A percentile compares a stretch with the other conserved stretches of the same genome.
Evolutionary conservation across 2,113 vertebrate species (phyloP).

Genomic region (Vidua macroura): DNA sequence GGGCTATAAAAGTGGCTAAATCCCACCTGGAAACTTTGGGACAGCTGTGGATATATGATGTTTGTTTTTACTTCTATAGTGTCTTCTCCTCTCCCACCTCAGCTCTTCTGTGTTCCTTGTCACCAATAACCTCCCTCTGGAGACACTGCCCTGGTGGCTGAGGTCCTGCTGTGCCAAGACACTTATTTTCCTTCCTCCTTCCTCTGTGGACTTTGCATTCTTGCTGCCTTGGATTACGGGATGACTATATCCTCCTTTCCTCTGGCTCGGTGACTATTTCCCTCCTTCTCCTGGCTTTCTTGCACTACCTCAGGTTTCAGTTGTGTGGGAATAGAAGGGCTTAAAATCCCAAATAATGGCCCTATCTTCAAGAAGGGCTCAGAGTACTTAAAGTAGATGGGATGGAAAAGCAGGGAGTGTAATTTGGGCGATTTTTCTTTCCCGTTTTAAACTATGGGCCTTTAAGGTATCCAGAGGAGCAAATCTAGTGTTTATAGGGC

Average conservation of each 20-base stretch:
- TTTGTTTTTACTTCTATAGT: neutral
- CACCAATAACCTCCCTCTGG: neutral
- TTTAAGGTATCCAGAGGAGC: neutral
- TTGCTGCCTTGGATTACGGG: neutral
- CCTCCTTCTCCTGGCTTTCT: neutral
- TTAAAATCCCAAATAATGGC: neutral
- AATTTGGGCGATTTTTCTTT: neutral
- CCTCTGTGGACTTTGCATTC: neutral
- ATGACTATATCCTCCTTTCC: neutral
- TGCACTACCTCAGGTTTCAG: neutral
- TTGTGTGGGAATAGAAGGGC: neutral
- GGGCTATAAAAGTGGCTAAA: neutral
- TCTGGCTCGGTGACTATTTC: neutral
- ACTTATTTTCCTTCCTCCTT: neutral
- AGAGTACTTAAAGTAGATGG: neutral
- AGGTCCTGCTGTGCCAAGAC: neutral
- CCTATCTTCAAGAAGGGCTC: neutral
- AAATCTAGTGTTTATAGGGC: neutral
- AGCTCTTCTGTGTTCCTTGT: neutral
- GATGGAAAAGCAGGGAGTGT: neutral
- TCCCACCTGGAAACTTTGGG: neutral
- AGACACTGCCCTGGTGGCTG: neutral
- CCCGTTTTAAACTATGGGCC: neutral
- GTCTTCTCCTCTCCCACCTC: neutral
- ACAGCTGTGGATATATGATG: neutral